These are phyloP conservation scores for Anthrax anthrax DNA, from an alignment of 2,888 invertebrate genomes.

Conservation along the genomic window DNA sequence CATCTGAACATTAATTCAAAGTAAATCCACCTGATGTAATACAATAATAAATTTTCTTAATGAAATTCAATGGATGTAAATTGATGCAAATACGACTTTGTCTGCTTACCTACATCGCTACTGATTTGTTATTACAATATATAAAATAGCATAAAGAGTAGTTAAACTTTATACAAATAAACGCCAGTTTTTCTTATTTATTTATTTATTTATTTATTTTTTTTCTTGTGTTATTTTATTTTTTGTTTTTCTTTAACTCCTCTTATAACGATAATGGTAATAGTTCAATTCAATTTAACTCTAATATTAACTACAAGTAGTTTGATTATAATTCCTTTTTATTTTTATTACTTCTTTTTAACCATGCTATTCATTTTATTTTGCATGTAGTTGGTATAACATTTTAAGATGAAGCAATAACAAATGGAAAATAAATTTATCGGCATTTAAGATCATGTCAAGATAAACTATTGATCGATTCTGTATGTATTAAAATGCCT, in stretches of 20 bases:
- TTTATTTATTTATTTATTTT: no score
- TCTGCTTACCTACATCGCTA: constrained; percentile 5
- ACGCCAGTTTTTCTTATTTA: no score
- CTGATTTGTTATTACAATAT: background rate
- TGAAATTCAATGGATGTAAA: constrained; percentile 10
- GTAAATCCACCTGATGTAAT: constrained; percentile 1
- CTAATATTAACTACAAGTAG: no score
- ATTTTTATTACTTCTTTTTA: no score
- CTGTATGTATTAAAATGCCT: background rate
- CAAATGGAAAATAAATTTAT: constrained; percentile 17
- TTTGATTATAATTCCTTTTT: no score
- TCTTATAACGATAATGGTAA: no score
- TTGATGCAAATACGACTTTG: constrained; percentile 7
- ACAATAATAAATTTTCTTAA: constrained; percentile 8
- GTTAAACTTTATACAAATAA: no score
- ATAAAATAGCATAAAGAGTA: no score
- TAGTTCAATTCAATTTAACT: no score
- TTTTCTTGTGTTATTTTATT: no score
- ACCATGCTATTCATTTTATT: constrained; percentile 1
- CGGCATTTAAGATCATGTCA: constrained; percentile 22
- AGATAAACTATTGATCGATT: constrained; percentile 23
- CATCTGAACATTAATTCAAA: no score
- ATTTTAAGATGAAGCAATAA: constrained; percentile 4
- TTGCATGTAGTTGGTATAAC: background rate
- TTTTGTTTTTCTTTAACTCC: no score